phyloP scores from a whole-genome alignment of 2,113 vertebrate genomes.

The Piaya cayana region DNA sequence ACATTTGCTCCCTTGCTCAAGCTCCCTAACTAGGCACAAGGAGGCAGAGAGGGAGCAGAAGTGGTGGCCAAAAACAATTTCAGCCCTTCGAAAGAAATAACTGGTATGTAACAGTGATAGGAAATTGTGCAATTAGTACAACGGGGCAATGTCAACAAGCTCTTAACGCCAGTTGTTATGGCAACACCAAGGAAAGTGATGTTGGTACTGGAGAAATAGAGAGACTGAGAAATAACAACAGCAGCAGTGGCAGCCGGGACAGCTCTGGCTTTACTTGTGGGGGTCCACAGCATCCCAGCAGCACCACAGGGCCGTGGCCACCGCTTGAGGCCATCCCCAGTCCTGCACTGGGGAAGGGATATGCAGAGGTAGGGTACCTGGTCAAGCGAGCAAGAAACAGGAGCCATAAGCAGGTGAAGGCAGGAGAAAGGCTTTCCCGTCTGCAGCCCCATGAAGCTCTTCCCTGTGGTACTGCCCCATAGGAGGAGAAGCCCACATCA shows the following conservation, averaged over 20 bases:
- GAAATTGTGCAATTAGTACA: constrained; percentile 76
- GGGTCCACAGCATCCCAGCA: fast-evolving
- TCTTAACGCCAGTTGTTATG: constrained; percentile 72
- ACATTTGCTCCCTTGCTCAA: constrained; percentile 15
- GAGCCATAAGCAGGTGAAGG: neutral
- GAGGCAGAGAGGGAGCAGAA: constrained; percentile 3
- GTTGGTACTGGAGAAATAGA: constrained; percentile 42
- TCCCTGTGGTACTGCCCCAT: neutral
- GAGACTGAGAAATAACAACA: constrained; percentile 17
- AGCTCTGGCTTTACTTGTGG: neutral
- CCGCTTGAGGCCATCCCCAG: fast-evolving
- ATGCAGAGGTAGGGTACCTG: neutral
- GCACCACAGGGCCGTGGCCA: neutral
- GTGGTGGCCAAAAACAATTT: constrained; percentile 65
- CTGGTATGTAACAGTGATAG: constrained; percentile 60
- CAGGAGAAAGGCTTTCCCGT: neutral
- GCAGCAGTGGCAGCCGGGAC: neutral
- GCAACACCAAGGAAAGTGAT: constrained; percentile 59
- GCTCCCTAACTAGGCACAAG: constrained; percentile 57
- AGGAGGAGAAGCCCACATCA: neutral
- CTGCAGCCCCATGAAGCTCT: neutral
- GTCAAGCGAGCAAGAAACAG: neutral
- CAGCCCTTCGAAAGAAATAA: constrained; percentile 65
- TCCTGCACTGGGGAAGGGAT: fast-evolving
- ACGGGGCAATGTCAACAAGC: constrained; percentile 74